Conservation (phyloP, 2,888 invertebrate species). For the Acanthococcus lagerstroemiae region DNA sequence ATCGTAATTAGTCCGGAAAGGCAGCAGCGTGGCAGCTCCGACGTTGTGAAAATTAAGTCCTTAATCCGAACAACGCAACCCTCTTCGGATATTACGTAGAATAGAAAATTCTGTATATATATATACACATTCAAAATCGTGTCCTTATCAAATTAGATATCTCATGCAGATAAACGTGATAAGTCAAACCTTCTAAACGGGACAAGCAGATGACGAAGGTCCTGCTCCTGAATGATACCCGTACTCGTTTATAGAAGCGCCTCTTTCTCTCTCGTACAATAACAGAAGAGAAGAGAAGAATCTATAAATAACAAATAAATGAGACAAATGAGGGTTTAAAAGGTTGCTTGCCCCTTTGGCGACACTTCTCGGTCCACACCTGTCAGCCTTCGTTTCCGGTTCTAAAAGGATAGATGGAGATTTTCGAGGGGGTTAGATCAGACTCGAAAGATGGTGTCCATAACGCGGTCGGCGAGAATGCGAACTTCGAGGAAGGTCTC, state of each 20-base stretch:
- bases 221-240: no score
- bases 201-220: not conserved
- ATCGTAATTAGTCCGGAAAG: not conserved
- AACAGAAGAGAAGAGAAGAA: no score
- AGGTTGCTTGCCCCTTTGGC: not conserved
- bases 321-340: not conserved
- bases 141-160: not conserved
- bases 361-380: not conserved
- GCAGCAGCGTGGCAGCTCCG: not conserved
- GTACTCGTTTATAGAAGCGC: not conserved
- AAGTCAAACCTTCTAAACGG: not conserved
- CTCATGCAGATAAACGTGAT: not conserved
- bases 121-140: not conserved
- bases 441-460: no score
- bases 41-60: not conserved
- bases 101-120: no score
- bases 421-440: no score
- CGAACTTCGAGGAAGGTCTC: no score
- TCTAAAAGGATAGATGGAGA: no score
- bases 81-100: no score
- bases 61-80: not conserved
- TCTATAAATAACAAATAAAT: not conserved
- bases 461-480: no score
- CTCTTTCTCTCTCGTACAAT: not conserved
- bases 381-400: not conserved